Conservation (phyloP, 2,888 invertebrate species). For the Aphidius colemani region DNA sequence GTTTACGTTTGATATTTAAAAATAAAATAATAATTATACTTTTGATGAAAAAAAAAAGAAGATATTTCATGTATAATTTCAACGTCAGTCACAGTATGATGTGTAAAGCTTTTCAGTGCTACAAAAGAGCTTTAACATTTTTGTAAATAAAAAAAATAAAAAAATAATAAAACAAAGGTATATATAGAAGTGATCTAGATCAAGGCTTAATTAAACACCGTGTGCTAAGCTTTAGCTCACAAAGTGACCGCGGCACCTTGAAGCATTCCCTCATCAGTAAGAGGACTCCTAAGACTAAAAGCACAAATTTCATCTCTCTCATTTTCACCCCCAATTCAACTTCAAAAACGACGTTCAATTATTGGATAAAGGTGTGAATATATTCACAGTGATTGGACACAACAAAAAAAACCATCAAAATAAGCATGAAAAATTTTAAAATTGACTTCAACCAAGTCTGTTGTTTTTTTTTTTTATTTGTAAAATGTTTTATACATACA, state of each 20-base stretch:
- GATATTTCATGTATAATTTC: no score
- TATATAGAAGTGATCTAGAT: slow-evolving; percentile 49
- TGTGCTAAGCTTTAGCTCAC: slow-evolving; percentile 57
- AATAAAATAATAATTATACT: no score
- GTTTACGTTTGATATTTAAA: no score
- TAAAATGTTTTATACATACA: neutral
- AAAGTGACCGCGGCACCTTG: slow-evolving; percentile 57
- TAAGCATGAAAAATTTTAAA: slow-evolving; percentile 10
- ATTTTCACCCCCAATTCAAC: slow-evolving; percentile 24
- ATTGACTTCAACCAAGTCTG: slow-evolving; percentile 35
- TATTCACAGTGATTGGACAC: no score
- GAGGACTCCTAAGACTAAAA: slow-evolving; percentile 10
- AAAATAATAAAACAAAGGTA: slow-evolving; percentile 42
- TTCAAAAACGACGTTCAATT: no score
- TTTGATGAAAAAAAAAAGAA: no score
- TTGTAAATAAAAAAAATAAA: slow-evolving; percentile 5
- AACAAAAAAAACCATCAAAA: no score
- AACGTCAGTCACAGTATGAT: neutral
- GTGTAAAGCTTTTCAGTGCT: slow-evolving; percentile 11
- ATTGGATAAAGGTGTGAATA: no score
- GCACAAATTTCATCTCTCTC: slow-evolving; percentile 13
- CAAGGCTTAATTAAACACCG: slow-evolving; percentile 60
- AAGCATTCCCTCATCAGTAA: neutral
- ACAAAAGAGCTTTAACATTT: slow-evolving; percentile 16
- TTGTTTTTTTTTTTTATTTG: no score